Conservation (phyloP, 2,888 invertebrate species). For the Crematogaster levior region DNA sequence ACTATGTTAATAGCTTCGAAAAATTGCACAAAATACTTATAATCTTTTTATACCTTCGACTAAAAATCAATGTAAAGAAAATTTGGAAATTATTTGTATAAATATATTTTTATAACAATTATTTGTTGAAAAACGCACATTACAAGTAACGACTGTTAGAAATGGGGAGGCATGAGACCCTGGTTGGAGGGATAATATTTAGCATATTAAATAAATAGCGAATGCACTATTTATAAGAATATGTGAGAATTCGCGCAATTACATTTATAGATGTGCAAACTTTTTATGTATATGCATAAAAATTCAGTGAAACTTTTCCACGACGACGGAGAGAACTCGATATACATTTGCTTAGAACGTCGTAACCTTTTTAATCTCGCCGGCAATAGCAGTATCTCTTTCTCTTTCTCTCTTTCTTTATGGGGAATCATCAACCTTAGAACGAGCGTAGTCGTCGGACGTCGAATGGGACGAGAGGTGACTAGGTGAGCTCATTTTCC, state of each 20-base stretch:
- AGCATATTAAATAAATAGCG: background rate
- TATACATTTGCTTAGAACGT: slow-evolving; percentile 55
- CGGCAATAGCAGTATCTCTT: slow-evolving; percentile 62
- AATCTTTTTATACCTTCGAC: too few relatives aligned
- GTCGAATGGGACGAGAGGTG: slow-evolving; percentile 15
- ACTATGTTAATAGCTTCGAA: too few relatives aligned
- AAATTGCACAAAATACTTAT: too few relatives aligned
- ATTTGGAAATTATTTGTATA: too few relatives aligned
- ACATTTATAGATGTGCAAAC: background rate
- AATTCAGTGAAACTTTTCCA: background rate
- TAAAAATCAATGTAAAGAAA: too few relatives aligned
- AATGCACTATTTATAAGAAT: background rate
- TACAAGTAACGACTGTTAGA: too few relatives aligned
- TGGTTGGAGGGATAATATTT: too few relatives aligned
- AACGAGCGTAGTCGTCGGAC: background rate
- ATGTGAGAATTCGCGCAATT: background rate
- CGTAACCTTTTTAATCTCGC: slow-evolving; percentile 70
- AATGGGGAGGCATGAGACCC: too few relatives aligned
- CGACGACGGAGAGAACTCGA: slow-evolving; percentile 32
- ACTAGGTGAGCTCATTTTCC: slow-evolving; percentile 44
- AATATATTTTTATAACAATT: too few relatives aligned
- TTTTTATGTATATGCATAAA: background rate
- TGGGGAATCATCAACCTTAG: slow-evolving; percentile 51
- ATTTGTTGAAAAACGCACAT: too few relatives aligned
- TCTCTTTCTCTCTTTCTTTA: too few relatives aligned